Percentiles rank a stretch among this genome's conserved stretches.
Evolutionary conservation across 2,113 vertebrate genomes (phyloP).

Genomic region (Brevimyrus niger): DNA sequence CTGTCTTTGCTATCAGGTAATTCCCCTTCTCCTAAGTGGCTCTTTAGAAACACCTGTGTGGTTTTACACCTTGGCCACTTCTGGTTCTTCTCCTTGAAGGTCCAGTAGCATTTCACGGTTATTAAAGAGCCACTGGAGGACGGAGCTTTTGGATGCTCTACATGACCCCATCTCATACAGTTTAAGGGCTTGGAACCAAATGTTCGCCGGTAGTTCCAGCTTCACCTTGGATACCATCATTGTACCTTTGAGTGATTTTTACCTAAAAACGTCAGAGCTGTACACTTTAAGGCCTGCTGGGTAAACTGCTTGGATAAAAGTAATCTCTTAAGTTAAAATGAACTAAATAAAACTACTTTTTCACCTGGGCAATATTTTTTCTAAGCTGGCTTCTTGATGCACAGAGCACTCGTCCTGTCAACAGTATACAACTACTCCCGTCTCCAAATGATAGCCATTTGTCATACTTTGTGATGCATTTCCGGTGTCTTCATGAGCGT

Average conservation of each 20-base stretch:
- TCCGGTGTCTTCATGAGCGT: background rate
- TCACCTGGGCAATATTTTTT: background rate
- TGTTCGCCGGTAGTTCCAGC: background rate
- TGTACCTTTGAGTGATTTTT: background rate
- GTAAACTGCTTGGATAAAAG: background rate
- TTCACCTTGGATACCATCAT: background rate
- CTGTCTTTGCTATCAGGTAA: conserved; percentile 5
- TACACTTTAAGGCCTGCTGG: background rate
- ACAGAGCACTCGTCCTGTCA: background rate
- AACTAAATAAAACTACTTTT: background rate
- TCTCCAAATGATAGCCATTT: conserved; percentile 10
- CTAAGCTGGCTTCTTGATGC: background rate
- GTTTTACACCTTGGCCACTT: background rate
- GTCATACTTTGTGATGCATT: conserved; percentile 13
- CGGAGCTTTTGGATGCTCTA: background rate
- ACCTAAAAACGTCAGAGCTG: background rate
- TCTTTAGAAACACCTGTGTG: background rate
- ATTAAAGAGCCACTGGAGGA: background rate
- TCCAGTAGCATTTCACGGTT: background rate
- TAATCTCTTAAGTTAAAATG: background rate
- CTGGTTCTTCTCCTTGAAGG: background rate
- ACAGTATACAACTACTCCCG: background rate
- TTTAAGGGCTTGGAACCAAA: background rate
- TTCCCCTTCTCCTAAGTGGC: background rate
- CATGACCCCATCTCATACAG: background rate